Evolutionary conservation across 2,888 invertebrate genomes (phyloP), one percentile per base, ranked within the genome.

Genomic region (Zonitis immaculata): DNA sequence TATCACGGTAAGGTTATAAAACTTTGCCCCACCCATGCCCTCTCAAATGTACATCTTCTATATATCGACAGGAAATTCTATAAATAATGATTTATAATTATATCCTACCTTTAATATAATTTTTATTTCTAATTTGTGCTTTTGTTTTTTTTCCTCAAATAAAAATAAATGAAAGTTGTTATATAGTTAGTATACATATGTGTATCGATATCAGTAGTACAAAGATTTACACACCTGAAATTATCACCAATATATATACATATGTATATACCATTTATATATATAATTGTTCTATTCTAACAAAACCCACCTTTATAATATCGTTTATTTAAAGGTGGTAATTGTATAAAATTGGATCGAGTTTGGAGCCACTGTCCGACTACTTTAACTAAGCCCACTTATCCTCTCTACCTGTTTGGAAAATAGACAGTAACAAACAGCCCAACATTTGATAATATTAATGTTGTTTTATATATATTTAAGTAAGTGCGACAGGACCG

Each of bases 81-180:
- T 39, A 5, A 64, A 63, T n/a, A 66, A 69, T 73, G 73, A 75
- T 75, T 75, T 75, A 74, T 73, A 73, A 73, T 74, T 73, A 73
- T 69, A n/a, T n/a, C n/a, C n/a, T n/a, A n/a, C n/a, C n/a, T n/a
- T n/a, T n/a, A n/a, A n/a, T n/a, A n/a, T n/a, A n/a, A n/a, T n/a
- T n/a, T n/a, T n/a, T n/a, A n/a, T n/a, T n/a, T n/a, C n/a, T n/a
- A n/a, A n/a, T 39, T 39, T 39, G 20, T 39, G 20, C 20, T 22
- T 4, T 22, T 22, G 5, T 22, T 22, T 22, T 22, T 22, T 22
- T 22, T 22, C 5, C 5, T 22, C 5, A 22, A 5, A 22, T 22
- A 22, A 22, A 22, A 4, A 22, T 22, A 22, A 5, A 3, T 22
- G 22, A 22, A 22, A 4, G 22, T 22, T 32, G 32, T 30, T 30